Evolutionary conservation across 2,797 vertebrate genomes (phyloP), one percentile per base, ranked within the genome.

Genomic region (Syndactyla subalaris): DNA sequence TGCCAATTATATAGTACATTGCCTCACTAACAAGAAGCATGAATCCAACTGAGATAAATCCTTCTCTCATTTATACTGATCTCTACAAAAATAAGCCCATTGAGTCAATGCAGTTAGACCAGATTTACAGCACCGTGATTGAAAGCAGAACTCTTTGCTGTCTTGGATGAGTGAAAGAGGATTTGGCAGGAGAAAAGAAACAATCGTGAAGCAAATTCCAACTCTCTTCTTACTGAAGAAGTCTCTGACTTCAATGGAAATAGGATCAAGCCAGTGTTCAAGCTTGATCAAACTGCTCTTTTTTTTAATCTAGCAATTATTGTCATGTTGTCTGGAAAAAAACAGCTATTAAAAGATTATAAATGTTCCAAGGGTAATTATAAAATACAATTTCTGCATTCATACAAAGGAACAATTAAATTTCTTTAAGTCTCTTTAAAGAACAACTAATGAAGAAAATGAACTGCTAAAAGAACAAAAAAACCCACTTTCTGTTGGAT

Each of bases 291-390:
- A 95, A 94, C 29, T 71, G 30, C 29, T 79, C 38, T 51, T 57
- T 86, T 93, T 94, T 92, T 71, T 51, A 91, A 93, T 89, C 61
- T 18, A 45, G 52, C 59, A 96, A 96, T 95, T 96, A 95, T 65
- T 93, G 30, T 72, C 84, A 91, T 7, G 15, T 79, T 95, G 76
- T 95, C 12, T n/a, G 75, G 51, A 70, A 87, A 74, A 83, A 97
- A 95, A 27, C 4, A 92, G 54, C 58, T 77, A 91, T 96, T 97
- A 94, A 82, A 95, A 95, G 88, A 95, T 95, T 92, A 87, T 59
- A 93, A 93, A 86, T 85, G 54, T 61, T 95, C 49, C 90, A 86
- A 96, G 36, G 34, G 75, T 75, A 92, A 94, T 88, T 94, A 89
- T 61, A 78, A 93, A 96, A 86, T 87, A 88, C 32, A 78, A 72